phyloP scores from a whole-genome alignment of 2,113 vertebrate species.

The Rhea pennata region DNA sequence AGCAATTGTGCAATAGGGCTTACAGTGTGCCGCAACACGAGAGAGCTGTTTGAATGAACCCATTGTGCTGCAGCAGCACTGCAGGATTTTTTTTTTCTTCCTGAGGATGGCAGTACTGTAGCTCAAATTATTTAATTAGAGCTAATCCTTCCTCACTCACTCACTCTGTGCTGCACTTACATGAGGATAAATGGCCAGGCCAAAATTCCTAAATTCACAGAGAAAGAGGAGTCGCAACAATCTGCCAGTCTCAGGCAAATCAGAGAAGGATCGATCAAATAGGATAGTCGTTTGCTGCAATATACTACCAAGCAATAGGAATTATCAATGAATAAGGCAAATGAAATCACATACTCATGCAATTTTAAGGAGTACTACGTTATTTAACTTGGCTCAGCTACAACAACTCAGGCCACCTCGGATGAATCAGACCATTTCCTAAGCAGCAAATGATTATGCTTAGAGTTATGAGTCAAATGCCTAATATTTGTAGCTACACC shows the following conservation, averaged over 20 bases:
- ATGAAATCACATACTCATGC: neutral
- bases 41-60: neutral
- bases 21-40: neutral
- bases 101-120: neutral
- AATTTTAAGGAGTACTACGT: slow-evolving; percentile 49
- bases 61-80: rapidly evolving
- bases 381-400: slow-evolving; percentile 40
- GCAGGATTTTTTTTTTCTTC: neutral
- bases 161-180: neutral
- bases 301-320: neutral
- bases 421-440: slow-evolving; percentile 17
- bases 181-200: neutral
- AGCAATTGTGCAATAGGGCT: no score
- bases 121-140: neutral
- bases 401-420: neutral
- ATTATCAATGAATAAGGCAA: slow-evolving; percentile 35
- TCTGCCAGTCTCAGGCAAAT: neutral
- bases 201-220: neutral
- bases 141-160: neutral
- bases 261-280: neutral
- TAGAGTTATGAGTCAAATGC: neutral
- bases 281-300: neutral
- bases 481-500: neutral
- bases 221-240: neutral
- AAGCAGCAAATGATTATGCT: neutral